Evolutionary conservation across 2,797 vertebrate species (phyloP), one percentile per base, ranked within the genome.

Genomic region (Pseudotriccus pelzelni): DNA sequence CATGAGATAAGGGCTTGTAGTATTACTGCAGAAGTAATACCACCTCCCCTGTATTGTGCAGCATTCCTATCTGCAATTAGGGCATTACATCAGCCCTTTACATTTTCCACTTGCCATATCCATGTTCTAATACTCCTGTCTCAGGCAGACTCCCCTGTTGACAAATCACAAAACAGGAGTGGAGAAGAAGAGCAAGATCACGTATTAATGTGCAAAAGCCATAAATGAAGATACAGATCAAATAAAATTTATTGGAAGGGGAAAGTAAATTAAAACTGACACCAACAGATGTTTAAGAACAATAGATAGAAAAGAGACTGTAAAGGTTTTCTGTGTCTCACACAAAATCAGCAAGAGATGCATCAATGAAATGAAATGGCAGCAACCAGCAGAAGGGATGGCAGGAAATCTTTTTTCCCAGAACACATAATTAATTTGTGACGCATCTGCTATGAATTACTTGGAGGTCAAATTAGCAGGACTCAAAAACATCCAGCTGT

Each of bases 341-440:
- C 59, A 76, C 14, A 81, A 4, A 28, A 90, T 44, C 87, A 88
- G 67, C 47, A 70, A 72, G 62, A 68, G 39, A 52, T 24, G 7
- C 36, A 72, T 22, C 62, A 66, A 37, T 44, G 36, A 90, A 81
- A 84, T 73, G 81, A 76, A 87, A 87, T 27, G 28, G 69, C 73
- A 90, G 58, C 49, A 86, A 30, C 41, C n/a, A 60, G 56, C 27
- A 55, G 64, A 83, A 70, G 19, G 34, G 14, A 81, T 49, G 76
- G 68, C 16, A 84, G 15, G 53, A 78, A 95, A 83, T 89, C 15
- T 77, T 91, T 43, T 81, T 87, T 84, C 88, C 81, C 81, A 90
- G 84, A 93, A 76, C 46, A 64, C 10, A 32, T 77, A 92, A 96
- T 92, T 94, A 84, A 92, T 87, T 84, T 63, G 68, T 85, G 43